Evolutionary conservation across 2,113 vertebrate species (phyloP).

Genomic region (Microcebus lehilahytsara): DNA sequence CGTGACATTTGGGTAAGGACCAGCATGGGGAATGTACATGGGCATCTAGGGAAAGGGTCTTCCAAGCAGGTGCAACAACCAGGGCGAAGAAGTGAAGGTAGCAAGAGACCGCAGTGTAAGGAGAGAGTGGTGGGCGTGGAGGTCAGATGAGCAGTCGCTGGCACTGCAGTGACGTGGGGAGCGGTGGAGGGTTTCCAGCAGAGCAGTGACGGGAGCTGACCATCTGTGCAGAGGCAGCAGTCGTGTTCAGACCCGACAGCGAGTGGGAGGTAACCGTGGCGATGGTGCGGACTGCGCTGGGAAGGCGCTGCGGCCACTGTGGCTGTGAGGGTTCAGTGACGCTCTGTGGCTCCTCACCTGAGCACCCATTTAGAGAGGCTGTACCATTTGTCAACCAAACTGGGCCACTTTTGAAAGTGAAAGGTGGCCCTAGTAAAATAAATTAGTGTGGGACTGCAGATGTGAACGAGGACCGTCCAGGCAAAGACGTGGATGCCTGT

Average conservation of each 20-base stretch:
- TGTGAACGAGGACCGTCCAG: not conserved
- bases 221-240: not conserved
- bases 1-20: not conserved
- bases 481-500: not conserved
- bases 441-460: not conserved
- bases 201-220: not conserved
- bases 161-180: rapidly evolving
- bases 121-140: rapidly evolving
- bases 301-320: too few relatives aligned
- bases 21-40: not conserved
- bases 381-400: not conserved
- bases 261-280: not conserved
- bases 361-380: too few relatives aligned
- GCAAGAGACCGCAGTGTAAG: not conserved
- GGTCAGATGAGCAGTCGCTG: too few relatives aligned
- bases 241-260: not conserved
- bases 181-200: not conserved
- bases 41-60: not conserved
- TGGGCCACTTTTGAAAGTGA: not conserved
- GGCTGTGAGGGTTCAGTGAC: rapidly evolving
- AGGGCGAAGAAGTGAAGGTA: not conserved
- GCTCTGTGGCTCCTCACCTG: rapidly evolving
- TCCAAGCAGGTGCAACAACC: not conserved
- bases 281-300: rapidly evolving
- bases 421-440: not conserved